These are phyloP conservation scores for Trachemys scripta DNA, from an alignment of 2,113 vertebrate genomes.

Conservation along the genomic window DNA sequence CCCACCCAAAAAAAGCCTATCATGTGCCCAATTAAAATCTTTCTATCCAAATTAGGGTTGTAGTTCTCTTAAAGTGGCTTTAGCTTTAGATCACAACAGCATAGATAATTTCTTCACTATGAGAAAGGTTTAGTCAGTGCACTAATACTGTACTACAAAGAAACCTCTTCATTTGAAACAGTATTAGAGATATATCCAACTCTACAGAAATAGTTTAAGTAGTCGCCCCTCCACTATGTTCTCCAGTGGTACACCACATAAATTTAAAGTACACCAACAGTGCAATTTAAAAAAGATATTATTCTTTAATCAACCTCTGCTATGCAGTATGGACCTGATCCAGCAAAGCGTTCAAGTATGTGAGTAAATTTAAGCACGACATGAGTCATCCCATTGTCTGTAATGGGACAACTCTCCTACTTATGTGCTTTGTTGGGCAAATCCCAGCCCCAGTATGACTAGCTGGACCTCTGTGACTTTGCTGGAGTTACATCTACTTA, in stretches of 20 bases:
- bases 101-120: neutral
- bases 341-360: neutral
- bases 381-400: neutral
- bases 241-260: accelerated
- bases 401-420: neutral
- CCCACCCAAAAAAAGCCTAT: neutral
- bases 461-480: neutral
- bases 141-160: neutral
- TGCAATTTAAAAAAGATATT: accelerated
- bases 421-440: accelerated
- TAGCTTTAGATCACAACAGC: constrained; percentile 32
- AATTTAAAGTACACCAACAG: neutral
- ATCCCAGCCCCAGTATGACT: accelerated
- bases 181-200: neutral
- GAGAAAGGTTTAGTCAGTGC: neutral
- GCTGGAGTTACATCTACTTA: accelerated
- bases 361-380: neutral
- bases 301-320: neutral
- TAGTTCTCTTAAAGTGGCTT: neutral
- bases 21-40: neutral
- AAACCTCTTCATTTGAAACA: neutral
- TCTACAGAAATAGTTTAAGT: neutral
- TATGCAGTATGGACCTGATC: neutral
- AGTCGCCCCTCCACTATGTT: neutral
- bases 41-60: neutral